Conservation (phyloP, 2,113 vertebrate genomes). For the Aegithalos caudatus region DNA sequence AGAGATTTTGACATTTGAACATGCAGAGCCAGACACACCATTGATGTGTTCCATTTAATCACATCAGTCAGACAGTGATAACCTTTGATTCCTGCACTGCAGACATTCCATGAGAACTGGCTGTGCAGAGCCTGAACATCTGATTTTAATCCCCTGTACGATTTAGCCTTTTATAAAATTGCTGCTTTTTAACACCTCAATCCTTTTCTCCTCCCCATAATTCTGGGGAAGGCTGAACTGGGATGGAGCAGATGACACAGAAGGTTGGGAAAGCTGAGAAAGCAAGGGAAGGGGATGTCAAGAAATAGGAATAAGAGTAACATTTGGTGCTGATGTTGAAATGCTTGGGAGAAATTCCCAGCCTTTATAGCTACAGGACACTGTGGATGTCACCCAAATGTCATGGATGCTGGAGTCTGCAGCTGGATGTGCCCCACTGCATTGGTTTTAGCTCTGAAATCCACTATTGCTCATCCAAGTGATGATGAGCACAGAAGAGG, state of each 20-base stretch:
- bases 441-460: not conserved
- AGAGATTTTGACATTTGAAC: not conserved
- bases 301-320: not conserved
- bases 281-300: not conserved
- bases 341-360: not conserved
- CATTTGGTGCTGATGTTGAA: not conserved
- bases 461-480: not conserved
- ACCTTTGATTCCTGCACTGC: not conserved
- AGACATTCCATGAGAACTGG: not conserved
- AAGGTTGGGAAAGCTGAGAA: not conserved
- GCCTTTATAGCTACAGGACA: not conserved
- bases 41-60: not conserved
- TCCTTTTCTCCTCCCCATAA: not conserved
- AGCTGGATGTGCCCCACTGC: not conserved
- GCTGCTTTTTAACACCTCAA: not conserved
- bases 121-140: not conserved
- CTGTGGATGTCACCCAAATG: not conserved
- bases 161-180: not conserved
- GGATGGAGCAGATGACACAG: not conserved
- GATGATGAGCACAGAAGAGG: not conserved
- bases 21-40: fast-evolving
- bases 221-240: not conserved
- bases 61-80: not conserved
- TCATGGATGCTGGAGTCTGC: not conserved
- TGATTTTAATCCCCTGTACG: not conserved